Evolutionary conservation across 2,888 invertebrate species (phyloP).

Genomic region (Spodoptera littoralis): DNA sequence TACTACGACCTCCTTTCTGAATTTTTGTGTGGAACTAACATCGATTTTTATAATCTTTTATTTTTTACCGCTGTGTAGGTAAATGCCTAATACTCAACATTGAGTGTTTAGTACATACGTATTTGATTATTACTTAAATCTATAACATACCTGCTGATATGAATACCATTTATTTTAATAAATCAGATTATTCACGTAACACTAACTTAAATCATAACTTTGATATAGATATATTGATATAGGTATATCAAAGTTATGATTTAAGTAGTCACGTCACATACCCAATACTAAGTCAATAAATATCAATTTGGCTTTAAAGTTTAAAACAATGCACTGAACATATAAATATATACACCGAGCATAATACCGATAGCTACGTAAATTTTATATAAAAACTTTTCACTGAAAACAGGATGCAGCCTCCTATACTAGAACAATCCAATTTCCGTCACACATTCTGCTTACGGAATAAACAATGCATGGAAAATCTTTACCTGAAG

Average conservation of each 20-base stretch:
- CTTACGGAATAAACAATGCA: slow-evolving; percentile 37
- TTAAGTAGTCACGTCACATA: neutral
- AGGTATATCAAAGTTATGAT: too few relatives aligned
- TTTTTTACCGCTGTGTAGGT: too few relatives aligned
- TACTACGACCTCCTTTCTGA: neutral
- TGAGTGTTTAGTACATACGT: too few relatives aligned
- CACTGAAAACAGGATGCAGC: slow-evolving; percentile 17
- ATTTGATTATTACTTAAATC: too few relatives aligned
- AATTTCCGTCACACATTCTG: slow-evolving; percentile 40
- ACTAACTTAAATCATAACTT: too few relatives aligned
- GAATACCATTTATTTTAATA: neutral
- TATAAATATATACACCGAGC: too few relatives aligned
- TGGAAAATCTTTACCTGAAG: slow-evolving; percentile 30
- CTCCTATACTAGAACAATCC: slow-evolving; percentile 30
- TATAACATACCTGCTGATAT: too few relatives aligned
- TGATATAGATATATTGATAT: too few relatives aligned
- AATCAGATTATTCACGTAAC: too few relatives aligned
- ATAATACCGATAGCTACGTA: neutral
- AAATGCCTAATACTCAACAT: too few relatives aligned
- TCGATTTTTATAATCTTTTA: neutral
- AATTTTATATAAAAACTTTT: neutral
- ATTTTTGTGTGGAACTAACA: slow-evolving; percentile 16
- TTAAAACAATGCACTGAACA: too few relatives aligned
- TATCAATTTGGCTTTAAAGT: too few relatives aligned
- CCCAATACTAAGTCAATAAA: neutral